Evolutionary conservation across 2,888 invertebrate genomes (phyloP).

Genomic region (Tetramorium bicarinatum): DNA sequence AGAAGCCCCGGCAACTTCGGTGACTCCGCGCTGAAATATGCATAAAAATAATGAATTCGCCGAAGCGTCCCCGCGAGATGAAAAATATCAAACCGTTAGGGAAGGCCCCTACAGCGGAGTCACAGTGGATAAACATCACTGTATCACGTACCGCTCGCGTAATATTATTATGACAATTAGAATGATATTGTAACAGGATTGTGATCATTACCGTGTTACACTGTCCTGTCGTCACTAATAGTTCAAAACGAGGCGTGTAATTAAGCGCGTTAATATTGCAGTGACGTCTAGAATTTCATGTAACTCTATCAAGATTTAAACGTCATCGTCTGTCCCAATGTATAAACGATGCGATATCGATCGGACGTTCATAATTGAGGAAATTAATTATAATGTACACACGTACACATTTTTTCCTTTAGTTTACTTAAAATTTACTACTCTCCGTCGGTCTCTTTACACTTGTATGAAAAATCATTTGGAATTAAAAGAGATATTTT

Average conservation of each 20-base stretch:
- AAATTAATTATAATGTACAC: background rate
- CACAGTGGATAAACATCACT: background rate
- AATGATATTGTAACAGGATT: constrained; percentile 41
- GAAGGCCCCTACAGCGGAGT: background rate
- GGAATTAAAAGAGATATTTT: background rate
- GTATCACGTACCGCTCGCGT: background rate
- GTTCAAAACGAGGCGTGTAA: constrained; percentile 29
- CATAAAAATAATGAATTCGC: constrained; percentile 18
- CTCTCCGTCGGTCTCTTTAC: background rate
- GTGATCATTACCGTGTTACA: constrained; percentile 24
- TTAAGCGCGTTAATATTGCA: constrained; percentile 44
- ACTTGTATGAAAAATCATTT: background rate
- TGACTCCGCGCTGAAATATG: constrained; percentile 11
- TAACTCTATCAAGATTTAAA: constrained; percentile 48
- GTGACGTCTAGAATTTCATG: constrained; percentile 39
- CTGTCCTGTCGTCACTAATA: constrained; percentile 39
- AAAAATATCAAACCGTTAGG: background rate
- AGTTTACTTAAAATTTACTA: background rate
- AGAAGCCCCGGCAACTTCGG: background rate
- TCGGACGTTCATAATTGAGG: constrained; percentile 1
- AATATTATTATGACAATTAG: constrained; percentile 31
- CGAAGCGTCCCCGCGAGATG: background rate
- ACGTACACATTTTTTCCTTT: background rate
- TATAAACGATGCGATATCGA: constrained; percentile 23
- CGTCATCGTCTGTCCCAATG: background rate